A percentile compares a stretch with the other conserved stretches of the same genome.
Evolutionary conservation across 53 echinoderm and acorn worm species (phyloP).

Genomic region (Stichopus horrens): DNA sequence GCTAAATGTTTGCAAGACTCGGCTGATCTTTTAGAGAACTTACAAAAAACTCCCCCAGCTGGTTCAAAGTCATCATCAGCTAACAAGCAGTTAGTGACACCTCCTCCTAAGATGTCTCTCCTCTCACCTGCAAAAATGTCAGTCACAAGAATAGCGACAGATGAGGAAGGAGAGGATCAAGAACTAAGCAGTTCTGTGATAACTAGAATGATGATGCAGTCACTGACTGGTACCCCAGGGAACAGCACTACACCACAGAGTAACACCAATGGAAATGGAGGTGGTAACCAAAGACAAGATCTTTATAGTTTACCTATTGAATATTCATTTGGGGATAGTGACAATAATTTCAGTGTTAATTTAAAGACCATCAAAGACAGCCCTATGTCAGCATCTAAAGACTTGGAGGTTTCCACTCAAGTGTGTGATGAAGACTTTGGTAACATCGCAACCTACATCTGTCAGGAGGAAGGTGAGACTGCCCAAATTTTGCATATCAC

Average conservation of each 20-base stretch:
- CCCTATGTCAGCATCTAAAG: neutral
- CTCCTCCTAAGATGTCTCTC: neutral
- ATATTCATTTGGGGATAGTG: slow-evolving; percentile 32
- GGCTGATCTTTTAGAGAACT: neutral
- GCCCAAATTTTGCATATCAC: neutral
- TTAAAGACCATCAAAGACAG: neutral
- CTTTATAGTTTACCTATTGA: slow-evolving; percentile 3
- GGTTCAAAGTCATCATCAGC: neutral
- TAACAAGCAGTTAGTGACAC: neutral
- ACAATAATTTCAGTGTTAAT: slow-evolving; percentile 7
- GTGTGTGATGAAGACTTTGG: slow-evolving; percentile 10
- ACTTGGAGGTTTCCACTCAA: slow-evolving; percentile 6
- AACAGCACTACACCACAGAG: neutral
- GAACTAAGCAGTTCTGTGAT: neutral
- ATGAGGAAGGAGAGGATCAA: neutral
- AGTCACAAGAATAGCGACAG: neutral
- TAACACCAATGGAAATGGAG: neutral
- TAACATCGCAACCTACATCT: neutral
- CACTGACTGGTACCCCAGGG: neutral
- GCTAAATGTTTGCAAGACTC: neutral
- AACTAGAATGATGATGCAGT: neutral
- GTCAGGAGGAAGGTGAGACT: neutral
- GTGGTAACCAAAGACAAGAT: neutral
- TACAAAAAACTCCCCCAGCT: neutral
- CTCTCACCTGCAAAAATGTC: neutral